Evolutionary conservation across 1,140 invertebrate species (phyloP), one percentile per base, ranked within the genome.

Genomic region (Papilio aristodemus): DNA sequence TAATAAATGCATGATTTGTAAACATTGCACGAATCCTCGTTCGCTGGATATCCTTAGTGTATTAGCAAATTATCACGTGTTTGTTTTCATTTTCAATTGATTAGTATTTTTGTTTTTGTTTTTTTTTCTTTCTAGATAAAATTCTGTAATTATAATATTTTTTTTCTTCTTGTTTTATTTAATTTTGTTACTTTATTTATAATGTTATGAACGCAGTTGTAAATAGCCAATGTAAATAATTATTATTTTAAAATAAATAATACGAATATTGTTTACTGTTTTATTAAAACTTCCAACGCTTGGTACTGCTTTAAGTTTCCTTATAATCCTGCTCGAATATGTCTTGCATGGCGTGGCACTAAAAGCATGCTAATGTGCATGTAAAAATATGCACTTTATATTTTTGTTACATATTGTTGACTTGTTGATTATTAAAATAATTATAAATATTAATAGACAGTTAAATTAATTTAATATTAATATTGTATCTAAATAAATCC

Each of bases 171-270:
- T 73, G 67, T 75, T 72, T 74, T 77, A 73, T 71, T 69, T 70
- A 72, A 41, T 77, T 69, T 71, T 77, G 70, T 75, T 81, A 69
- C 57, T 76, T 71, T 78, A 77, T 71, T 80, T 79, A 68, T 77
- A 76, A 71, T 80, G 74, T 86, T 84, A 73, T 81, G 70, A 75
- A 79, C 74, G 70, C 72, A 75, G 71, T 69, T 87, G 84, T 88
- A 84, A 80, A 85, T 84, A 80, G 74, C 77, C 75, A 71, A 76
- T 86, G 82, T 89, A 81, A 77, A 80, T 86, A 85, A 72, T 79
- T 88, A 78, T 77, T 73, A 75, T 72, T 80, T 79, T 75, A 71
- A 77, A 79, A 85, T 85, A 87, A 90, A 88, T 72, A 73, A 70
- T 83, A 80, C 82, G 70, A 87, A 81, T n/a, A n/a, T 75, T 83